Conservation (phyloP, 1,140 invertebrate genomes). For the Globodera ellingtonae region DNA sequence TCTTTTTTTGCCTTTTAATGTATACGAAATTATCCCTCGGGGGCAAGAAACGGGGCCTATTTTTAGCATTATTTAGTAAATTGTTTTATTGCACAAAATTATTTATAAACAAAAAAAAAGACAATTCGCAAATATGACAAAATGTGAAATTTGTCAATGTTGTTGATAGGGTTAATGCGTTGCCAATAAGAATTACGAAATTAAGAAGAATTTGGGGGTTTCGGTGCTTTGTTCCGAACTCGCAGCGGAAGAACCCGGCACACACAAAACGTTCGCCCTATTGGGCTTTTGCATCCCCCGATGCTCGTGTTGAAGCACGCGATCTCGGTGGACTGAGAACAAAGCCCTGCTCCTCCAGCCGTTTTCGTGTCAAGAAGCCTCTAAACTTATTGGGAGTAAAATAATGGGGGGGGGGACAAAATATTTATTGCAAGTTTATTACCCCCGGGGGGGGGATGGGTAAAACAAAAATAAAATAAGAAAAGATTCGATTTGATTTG, state of each 20-base stretch:
- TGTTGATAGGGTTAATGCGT: no score
- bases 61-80: conserved; percentile 10
- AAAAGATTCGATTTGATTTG: no score
- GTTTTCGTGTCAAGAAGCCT: conserved; percentile 59
- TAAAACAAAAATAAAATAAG: no score
- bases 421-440: background rate
- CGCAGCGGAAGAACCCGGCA: background rate
- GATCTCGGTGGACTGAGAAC: conserved; percentile 54
- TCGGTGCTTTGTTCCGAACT: background rate
- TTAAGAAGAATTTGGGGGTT: background rate
- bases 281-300: background rate
- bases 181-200: no score
- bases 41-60: background rate
- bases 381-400: conserved; percentile 44
- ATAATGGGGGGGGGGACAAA: background rate
- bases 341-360: conserved; percentile 58
- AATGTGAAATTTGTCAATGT: background rate
- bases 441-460: no score
- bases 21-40: no score
- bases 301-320: conserved; percentile 23
- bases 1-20: no score
- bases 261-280: background rate
- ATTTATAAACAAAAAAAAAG: no score
- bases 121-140: no score
- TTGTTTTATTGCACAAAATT: background rate